These are phyloP conservation scores for Athalia cordata DNA, from an alignment of 2,888 invertebrate species.

Conservation along the genomic window DNA sequence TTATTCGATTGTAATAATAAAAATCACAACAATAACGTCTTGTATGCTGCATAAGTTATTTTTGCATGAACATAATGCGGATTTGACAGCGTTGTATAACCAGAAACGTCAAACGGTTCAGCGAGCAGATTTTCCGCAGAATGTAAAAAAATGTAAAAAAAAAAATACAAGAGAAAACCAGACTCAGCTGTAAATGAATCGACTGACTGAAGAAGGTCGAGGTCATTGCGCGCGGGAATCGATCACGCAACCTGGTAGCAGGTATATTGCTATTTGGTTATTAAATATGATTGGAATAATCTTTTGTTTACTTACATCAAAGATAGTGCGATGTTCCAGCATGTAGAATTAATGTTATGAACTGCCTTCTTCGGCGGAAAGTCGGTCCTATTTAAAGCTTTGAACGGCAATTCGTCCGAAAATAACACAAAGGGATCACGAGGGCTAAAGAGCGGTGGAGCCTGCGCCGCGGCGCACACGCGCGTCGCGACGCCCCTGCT, in stretches of 20 bases:
- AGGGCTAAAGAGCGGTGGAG: slow-evolving; percentile 50
- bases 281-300: background rate
- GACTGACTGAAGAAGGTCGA: no score
- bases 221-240: no score
- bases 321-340: slow-evolving; percentile 71
- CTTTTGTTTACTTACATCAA: slow-evolving; percentile 70
- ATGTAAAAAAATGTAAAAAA: no score
- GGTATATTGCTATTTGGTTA: background rate
- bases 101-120: background rate
- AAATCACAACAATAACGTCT: no score
- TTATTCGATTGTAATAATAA: no score
- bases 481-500: slow-evolving; percentile 53
- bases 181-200: no score
- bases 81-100: background rate
- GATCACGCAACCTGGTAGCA: background rate
- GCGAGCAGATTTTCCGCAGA: background rate
- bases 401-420: slow-evolving; percentile 67
- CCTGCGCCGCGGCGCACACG: slow-evolving; percentile 52
- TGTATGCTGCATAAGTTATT: no score
- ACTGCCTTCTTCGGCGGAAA: slow-evolving; percentile 69
- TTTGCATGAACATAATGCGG: no score
- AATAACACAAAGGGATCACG: slow-evolving; percentile 72
- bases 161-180: no score
- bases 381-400: slow-evolving; percentile 73
- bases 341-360: slow-evolving; percentile 67